phyloP scores from a whole-genome alignment of 2,113 vertebrate species.

The Cyanoramphus novaezelandiae region DNA sequence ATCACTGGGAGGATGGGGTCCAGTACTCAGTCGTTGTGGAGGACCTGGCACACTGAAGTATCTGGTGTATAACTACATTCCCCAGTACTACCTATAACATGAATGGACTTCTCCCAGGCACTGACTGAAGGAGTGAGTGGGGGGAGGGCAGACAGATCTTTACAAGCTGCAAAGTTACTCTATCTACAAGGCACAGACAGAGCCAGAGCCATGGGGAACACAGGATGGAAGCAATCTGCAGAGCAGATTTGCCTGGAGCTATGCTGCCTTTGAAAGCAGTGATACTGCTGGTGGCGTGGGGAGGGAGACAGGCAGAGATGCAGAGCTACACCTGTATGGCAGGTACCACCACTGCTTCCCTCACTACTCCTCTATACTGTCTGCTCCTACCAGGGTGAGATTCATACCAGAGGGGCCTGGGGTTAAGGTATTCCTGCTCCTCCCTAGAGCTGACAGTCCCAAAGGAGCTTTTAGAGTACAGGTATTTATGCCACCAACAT shows the following conservation, averaged over 20 bases:
- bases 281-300: fast-evolving
- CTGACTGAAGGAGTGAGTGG: background rate
- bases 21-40: background rate
- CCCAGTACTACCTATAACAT: background rate
- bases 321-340: background rate
- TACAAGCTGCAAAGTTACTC: slow-evolving; percentile 48
- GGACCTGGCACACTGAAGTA: background rate
- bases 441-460: background rate
- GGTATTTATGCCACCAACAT: background rate
- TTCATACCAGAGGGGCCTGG: fast-evolving
- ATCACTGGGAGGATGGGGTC: background rate
- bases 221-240: slow-evolving; percentile 41
- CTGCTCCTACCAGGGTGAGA: background rate
- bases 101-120: background rate
- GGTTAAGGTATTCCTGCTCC: background rate
- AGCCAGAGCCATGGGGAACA: slow-evolving; percentile 39
- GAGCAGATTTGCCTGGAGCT: slow-evolving; percentile 43
- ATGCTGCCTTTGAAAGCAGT: background rate
- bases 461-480: background rate
- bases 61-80: fast-evolving
- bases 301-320: background rate
- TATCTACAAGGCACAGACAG: slow-evolving; percentile 58
- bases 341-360: background rate
- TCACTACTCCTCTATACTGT: background rate
- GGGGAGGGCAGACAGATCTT: slow-evolving; percentile 17